Evolutionary conservation across 2,888 invertebrate genomes (phyloP).

Genomic region (Ashinkailepas kermadecensis): DNA sequence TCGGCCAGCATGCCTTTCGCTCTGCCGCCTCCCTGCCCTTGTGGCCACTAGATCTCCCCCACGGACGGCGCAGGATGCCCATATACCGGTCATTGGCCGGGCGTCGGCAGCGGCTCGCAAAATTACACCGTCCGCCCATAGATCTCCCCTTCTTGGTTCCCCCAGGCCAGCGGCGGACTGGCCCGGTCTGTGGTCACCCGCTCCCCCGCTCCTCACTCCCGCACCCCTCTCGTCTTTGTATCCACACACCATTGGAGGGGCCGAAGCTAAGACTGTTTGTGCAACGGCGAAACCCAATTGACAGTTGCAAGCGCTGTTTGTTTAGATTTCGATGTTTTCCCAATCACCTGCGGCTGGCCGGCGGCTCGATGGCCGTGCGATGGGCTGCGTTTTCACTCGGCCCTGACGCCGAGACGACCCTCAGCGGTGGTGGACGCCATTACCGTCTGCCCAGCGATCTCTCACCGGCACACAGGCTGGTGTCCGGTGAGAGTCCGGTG

Average conservation of each 20-base stretch:
- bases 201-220: not conserved
- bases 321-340: slow-evolving; percentile 6
- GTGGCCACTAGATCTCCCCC: too few relatives aligned
- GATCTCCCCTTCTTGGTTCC: not conserved
- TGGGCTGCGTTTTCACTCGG: not conserved
- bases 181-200: too few relatives aligned
- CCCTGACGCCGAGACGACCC: not conserved
- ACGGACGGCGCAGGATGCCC: too few relatives aligned
- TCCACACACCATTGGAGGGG: not conserved
- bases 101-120: not conserved
- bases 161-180: not conserved
- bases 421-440: not conserved
- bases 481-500: too few relatives aligned
- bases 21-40: too few relatives aligned
- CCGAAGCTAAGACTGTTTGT: not conserved
- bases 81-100: not conserved
- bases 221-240: not conserved
- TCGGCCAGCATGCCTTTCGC: too few relatives aligned
- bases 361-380: not conserved
- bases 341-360: not conserved
- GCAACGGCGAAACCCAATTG: not conserved
- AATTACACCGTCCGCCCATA: not conserved
- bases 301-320: slow-evolving; percentile 13
- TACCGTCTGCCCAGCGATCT: too few relatives aligned
- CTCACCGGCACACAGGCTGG: too few relatives aligned